Evolutionary conservation across 2,888 invertebrate species (phyloP), one percentile per base, ranked within the genome.

Genomic region (Apotomis capreana): DNA sequence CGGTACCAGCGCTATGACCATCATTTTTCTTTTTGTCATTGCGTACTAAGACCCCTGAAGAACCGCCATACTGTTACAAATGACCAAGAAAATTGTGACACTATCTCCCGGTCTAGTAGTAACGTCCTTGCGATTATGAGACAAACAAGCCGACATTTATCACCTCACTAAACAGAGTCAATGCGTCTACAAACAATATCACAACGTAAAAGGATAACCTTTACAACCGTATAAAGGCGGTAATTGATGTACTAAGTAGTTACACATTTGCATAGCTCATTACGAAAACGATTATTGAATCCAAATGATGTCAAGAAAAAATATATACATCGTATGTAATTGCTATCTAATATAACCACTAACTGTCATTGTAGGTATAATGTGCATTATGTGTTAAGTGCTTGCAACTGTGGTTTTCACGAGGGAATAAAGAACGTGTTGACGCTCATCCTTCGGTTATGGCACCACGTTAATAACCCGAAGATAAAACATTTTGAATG

Each of bases 111-210:
- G n/a, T n/a, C n/a, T n/a, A n/a, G n/a, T n/a, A 78, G 78, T 73
- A 72, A 77, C 80, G 88, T 86, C 87, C 88, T 89, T 89, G 87
- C 75, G 74, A 78, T 78, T 74, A 68, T 78, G 74, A 77, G 74
- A 80, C 82, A 78, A 78, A 80, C 77, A 78, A 73, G 75, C 63
- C 68, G 59, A 57, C 67, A 40, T 68, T 58, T 63, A 72, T 68
- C 71, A 68, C 62, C 62, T 68, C 71, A 72, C 68, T 63, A 65
- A 70, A 63, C 60, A 59, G 36, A 69, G 70, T 70, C 68, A 63
- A 70, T 68, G 49, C 58, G 58, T 70, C n/a, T 54, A 49, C 63
- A 72, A 59, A 70, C 69, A 70, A 62, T 54, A 63, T 54, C 8
- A 51, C 58, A 46, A 62, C 63, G 36, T 57, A 68, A 68, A 71